These are phyloP conservation scores for Amphiprion clarkii DNA, from an alignment of 2,797 vertebrate species.

Conservation along the genomic window DNA sequence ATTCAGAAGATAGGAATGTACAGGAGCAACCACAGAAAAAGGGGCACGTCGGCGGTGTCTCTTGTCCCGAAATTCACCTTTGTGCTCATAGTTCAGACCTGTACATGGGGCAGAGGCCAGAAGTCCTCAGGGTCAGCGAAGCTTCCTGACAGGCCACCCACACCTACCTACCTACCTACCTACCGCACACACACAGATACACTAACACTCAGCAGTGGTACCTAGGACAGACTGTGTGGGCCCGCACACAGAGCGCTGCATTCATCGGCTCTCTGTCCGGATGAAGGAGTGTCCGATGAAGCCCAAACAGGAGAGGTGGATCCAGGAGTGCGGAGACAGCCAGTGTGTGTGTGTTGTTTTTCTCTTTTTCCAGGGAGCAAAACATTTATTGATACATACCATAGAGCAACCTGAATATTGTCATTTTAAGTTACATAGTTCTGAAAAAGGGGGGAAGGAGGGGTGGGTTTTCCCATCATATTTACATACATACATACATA, in stretches of 20 bases:
- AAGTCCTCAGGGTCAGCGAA: slow-evolving; percentile 54
- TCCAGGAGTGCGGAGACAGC: slow-evolving; percentile 67
- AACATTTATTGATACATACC: slow-evolving; percentile 83
- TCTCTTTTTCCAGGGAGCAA: slow-evolving; percentile 77
- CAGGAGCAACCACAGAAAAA: slow-evolving; percentile 86
- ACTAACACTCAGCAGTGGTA: slow-evolving; percentile 62
- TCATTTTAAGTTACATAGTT: slow-evolving; percentile 79
- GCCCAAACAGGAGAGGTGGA: slow-evolving; percentile 63
- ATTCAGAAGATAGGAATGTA: slow-evolving; percentile 92
- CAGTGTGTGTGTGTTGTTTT: slow-evolving; percentile 38
- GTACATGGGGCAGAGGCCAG: slow-evolving; percentile 70
- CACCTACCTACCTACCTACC: slow-evolving; percentile 15
- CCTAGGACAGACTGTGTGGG: slow-evolving; percentile 74
- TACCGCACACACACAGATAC: slow-evolving; percentile 46
- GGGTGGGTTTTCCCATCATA: slow-evolving; percentile 59
- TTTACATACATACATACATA: slow-evolving; percentile 86
- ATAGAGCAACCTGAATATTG: slow-evolving; percentile 84
- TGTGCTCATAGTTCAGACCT: slow-evolving; percentile 86
- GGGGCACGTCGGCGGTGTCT: slow-evolving; percentile 66
- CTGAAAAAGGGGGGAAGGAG: slow-evolving; percentile 60
- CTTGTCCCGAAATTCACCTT: slow-evolving; percentile 73
- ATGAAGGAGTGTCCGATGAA: slow-evolving; percentile 63
- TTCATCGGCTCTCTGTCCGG: slow-evolving; percentile 60
- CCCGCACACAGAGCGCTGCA: slow-evolving; percentile 74
- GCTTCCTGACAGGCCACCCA: slow-evolving; percentile 65